A percentile compares a stretch with the other conserved stretches of the same genome.
Conservation (phyloP, 2,888 invertebrate genomes). For the Punctoribates punctum region DNA sequence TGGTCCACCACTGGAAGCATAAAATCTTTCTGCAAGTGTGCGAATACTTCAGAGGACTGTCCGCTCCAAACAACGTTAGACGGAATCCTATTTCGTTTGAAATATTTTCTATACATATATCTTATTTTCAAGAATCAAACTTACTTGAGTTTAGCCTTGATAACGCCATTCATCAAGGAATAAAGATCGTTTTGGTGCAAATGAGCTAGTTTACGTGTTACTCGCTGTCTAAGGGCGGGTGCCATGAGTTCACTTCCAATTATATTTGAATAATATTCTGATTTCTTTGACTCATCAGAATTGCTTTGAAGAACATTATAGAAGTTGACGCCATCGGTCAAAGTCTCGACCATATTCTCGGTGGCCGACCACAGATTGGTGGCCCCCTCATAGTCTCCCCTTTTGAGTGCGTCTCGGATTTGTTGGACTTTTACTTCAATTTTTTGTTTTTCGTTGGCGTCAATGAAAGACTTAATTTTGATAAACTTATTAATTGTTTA, state of each 20-base stretch:
- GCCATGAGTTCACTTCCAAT: too few relatives aligned
- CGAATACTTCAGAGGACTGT: conserved; percentile 63
- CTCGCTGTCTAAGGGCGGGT: too few relatives aligned
- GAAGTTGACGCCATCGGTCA: conserved; percentile 67
- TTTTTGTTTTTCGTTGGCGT: conserved; percentile 62
- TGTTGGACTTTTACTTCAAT: conserved; percentile 61
- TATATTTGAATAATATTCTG: too few relatives aligned
- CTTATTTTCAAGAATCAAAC: too few relatives aligned
- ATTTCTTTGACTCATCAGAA: too few relatives aligned
- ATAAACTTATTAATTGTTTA: background rate
- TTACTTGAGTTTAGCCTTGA: background rate
- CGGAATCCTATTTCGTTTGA: background rate
- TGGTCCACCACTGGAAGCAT: conserved; percentile 73
- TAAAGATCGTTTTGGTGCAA: background rate
- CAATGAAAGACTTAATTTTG: conserved; percentile 61
- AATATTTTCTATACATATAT: too few relatives aligned
- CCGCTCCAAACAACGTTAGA: conserved; percentile 42
- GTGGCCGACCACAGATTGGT: conserved; percentile 64
- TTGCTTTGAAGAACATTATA: conserved; percentile 66
- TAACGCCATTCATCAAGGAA: background rate
- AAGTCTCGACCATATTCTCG: conserved; percentile 60
- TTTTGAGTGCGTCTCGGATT: conserved; percentile 61
- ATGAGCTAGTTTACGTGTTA: background rate
- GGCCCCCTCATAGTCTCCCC: conserved; percentile 61
- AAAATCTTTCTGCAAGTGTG: conserved; percentile 63